phyloP scores from a whole-genome alignment of 2,888 invertebrate genomes.

The Lycaena phlaeas region DNA sequence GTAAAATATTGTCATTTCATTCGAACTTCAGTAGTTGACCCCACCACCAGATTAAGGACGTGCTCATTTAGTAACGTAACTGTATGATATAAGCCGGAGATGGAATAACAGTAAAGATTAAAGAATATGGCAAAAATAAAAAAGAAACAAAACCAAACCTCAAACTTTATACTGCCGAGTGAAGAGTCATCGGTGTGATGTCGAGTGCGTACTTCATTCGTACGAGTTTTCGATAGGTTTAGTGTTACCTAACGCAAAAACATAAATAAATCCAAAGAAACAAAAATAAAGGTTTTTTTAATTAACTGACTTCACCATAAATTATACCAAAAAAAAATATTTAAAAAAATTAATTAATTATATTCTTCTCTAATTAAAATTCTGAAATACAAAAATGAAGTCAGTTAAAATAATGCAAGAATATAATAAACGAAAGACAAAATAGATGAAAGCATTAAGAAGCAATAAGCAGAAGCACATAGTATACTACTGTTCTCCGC shows the following conservation, averaged over 20 bases:
- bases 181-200: conserved; percentile 81
- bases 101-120: no score
- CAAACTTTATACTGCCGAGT: conserved; percentile 78
- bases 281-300: background rate
- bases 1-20: no score
- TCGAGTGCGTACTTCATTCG: conserved; percentile 60
- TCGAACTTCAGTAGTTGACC: no score
- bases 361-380: background rate
- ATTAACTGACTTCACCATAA: background rate
- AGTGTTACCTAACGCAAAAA: conserved; percentile 47
- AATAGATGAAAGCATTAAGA: background rate
- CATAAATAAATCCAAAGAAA: conserved; percentile 20
- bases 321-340: no score
- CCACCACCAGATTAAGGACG: no score
- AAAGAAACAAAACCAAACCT: conserved; percentile 56
- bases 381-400: background rate
- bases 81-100: no score
- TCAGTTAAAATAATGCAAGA: background rate
- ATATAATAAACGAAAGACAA: background rate
- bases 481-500: background rate
- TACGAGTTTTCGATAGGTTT: conserved; percentile 41
- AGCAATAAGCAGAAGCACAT: background rate
- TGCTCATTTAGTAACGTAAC: no score
- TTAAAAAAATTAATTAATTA: no score
- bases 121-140: conserved; percentile 18